These are phyloP conservation scores for Danio choprae DNA, from an alignment of 2,797 vertebrate genomes.

Conservation along the genomic window DNA sequence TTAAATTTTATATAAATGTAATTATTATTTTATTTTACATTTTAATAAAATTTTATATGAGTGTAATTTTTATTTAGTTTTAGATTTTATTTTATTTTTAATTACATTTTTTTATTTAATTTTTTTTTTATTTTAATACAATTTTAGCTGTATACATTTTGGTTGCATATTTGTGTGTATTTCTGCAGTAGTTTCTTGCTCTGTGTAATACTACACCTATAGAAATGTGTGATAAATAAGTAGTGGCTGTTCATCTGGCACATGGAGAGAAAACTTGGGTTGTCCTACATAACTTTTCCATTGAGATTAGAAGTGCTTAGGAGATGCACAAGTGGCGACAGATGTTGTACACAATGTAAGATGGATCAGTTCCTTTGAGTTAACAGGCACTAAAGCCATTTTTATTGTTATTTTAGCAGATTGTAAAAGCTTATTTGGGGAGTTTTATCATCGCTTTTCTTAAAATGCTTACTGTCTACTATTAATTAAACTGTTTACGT, in stretches of 20 bases:
- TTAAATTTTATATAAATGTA: too few species aligned
- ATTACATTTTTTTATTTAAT: too few species aligned
- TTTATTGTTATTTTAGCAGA: background rate
- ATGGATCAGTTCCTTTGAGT: background rate
- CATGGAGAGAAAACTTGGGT: background rate
- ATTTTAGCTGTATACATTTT: background rate
- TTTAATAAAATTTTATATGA: too few species aligned
- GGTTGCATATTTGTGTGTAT: background rate
- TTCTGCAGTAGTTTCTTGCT: background rate
- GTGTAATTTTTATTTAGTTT: background rate
- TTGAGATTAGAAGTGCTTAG: constrained; percentile 1
- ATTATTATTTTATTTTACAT: too few species aligned
- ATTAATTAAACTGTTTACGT: too few species aligned
- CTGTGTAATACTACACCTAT: background rate
- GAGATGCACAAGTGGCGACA: background rate
- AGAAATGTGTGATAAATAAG: background rate
- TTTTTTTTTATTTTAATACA: too few species aligned
- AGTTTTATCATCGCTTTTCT: background rate
- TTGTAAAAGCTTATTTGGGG: background rate
- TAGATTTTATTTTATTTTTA: background rate
- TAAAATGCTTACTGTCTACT: too few species aligned
- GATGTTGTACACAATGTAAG: background rate
- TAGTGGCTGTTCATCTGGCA: background rate
- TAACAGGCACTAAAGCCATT: background rate
- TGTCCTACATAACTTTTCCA: background rate